phyloP scores from a whole-genome alignment of 37 sponge, comb jelly and placozoan species.

The Mnemiopsis leidyi region DNA sequence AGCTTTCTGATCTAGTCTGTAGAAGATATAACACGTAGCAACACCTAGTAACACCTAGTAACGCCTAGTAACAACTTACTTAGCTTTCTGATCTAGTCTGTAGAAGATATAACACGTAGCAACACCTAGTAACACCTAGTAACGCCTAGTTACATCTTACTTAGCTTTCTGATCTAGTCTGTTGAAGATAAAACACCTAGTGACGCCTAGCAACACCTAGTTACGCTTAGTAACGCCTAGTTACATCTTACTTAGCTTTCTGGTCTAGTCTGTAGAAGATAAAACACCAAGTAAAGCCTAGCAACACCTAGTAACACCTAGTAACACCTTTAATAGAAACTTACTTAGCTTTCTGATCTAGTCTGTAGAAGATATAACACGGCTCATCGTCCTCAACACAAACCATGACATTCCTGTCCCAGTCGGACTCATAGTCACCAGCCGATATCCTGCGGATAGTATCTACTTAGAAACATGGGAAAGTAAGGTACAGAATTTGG shows the following conservation, averaged over 20 bases:
- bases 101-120: too few species aligned
- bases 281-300: constrained; percentile 74
- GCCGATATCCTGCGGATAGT: background rate
- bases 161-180: constrained; percentile 78
- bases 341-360: constrained; percentile 76
- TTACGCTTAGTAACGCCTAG: too few species aligned
- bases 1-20: constrained; percentile 79
- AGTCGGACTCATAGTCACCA: constrained; percentile 37
- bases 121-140: too few species aligned
- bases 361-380: constrained; percentile 87
- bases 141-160: background rate
- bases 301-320: background rate
- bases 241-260: constrained; percentile 64
- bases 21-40: too few species aligned
- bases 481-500: too few species aligned
- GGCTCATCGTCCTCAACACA: constrained; percentile 71
- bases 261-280: constrained; percentile 87
- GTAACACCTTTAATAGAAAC: background rate
- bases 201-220: too few species aligned
- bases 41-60: too few species aligned
- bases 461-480: too few species aligned
- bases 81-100: too few species aligned
- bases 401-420: constrained; percentile 58
- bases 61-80: too few species aligned
- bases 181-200: constrained; percentile 87